Base-by-base conservation (phyloP, 2,113 vertebrate genomes). In the Genyomyrus donnyi region DNA sequence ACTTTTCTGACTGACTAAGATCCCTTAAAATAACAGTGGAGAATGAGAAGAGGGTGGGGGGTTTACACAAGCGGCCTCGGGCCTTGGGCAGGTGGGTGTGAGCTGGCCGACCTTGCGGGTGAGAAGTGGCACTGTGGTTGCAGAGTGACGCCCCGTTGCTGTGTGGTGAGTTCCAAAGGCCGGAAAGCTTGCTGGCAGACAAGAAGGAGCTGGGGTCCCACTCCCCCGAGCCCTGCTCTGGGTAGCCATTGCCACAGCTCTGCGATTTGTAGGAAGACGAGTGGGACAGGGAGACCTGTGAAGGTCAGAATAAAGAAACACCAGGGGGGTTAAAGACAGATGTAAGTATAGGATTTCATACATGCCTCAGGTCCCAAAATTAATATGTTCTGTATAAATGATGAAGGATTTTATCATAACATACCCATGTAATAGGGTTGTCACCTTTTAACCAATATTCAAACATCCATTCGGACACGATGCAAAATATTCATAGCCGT, bases 191-290 rank as follows among this genome's bases (percentile, higher is more conserved):
- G 95, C 98, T 98, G 91, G 98, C 98, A 52, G 98, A 99, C 94
- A 99, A 96, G 96, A 99, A 99, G 19, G 98, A 99, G 95, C 98
- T 99, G 85, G 98, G 98, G 94, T 99, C 98, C 98, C 98, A 99
- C 95, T 99, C 98, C 91, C 97, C 98, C 87, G 98, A 98, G 95
- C 97, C 99, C 49, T 98, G 98, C 94, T 96, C 96, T 0, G 96
- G 95, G 93, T 94, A 97, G 92, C 96, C 96, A 21, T 96, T 96
- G 90, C 96, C 96, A 94, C 96, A 97, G 91, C 91, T 96, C 92
- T 97, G 96, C 19, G 96, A 95, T 92, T 97, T 97, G 95, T 98
- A 99, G 87, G 97, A 98, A 90, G 97, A 98, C 86, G 97, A 98
- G 91, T 98, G 98, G 91, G 98, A 97, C 92, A 98, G 96, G 0